These are phyloP conservation scores for Aphrocallistes beatrix DNA, from an alignment of 37 sponge, comb jelly and placozoan genomes.

Conservation along the genomic window DNA sequence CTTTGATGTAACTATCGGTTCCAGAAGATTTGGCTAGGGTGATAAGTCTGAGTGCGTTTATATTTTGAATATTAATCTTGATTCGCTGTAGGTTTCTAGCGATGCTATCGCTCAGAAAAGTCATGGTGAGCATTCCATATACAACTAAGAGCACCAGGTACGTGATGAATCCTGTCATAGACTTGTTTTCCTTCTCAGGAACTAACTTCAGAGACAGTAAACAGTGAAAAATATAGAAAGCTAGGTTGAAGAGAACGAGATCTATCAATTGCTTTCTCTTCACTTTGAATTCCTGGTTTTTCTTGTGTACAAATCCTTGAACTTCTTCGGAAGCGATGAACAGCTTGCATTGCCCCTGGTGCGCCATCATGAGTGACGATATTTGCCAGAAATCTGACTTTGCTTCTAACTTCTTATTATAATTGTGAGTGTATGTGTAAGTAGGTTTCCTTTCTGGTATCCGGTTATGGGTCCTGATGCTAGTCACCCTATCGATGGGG, in stretches of 20 bases:
- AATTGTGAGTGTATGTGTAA: neutral
- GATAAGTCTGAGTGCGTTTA: neutral
- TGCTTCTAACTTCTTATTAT: neutral
- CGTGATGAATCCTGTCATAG: neutral
- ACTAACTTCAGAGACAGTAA: neutral
- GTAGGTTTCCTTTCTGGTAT: neutral
- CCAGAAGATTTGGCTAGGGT: neutral
- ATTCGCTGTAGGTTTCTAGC: too few relatives aligned
- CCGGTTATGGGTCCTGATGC: neutral
- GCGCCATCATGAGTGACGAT: neutral
- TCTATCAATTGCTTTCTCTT: constrained; percentile 5
- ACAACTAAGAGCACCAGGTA: neutral
- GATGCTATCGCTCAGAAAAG: neutral
- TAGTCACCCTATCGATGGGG: neutral
- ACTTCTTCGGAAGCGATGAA: neutral
- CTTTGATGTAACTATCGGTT: neutral
- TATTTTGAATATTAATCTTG: too few relatives aligned
- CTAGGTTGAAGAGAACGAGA: neutral
- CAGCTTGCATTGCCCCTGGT: neutral
- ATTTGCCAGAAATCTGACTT: neutral
- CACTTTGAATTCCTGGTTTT: neutral
- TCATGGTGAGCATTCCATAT: neutral
- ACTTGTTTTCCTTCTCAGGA: neutral
- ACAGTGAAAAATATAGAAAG: constrained; percentile 8
- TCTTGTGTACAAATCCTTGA: neutral